A percentile compares a stretch with the other conserved stretches of the same genome.
Evolutionary conservation across 2,797 vertebrate species (phyloP).

Genomic region (Parambassis ranga): DNA sequence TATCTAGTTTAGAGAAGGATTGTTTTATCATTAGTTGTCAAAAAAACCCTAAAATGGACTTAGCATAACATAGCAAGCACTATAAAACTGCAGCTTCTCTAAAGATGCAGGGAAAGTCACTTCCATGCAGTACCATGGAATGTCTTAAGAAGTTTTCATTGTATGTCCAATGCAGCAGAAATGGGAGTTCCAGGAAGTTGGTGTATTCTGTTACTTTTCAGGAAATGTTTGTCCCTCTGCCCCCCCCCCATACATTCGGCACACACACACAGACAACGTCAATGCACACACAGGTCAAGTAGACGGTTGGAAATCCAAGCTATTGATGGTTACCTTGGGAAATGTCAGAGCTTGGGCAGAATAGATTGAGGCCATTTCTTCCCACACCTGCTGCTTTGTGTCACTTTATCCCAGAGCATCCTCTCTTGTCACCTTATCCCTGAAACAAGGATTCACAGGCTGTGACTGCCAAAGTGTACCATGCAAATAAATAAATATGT

Average conservation of each 20-base stretch:
- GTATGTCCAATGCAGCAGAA: no score
- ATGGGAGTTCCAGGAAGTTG: background rate
- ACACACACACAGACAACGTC: constrained; percentile 11
- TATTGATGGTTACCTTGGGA: constrained; percentile 68
- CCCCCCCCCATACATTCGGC: background rate
- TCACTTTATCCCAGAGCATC: constrained; percentile 57
- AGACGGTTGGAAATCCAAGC: constrained; percentile 69
- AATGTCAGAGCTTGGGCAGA: constrained; percentile 52
- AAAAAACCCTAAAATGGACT: no score
- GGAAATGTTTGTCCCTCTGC: no score
- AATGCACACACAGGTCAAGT: constrained; percentile 30
- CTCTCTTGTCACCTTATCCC: constrained; percentile 49
- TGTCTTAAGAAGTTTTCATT: no score
- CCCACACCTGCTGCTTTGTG: constrained; percentile 72
- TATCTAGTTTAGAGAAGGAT: no score
- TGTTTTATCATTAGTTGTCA: no score
- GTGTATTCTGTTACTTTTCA: background rate
- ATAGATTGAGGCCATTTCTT: constrained; percentile 54
- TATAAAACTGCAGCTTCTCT: no score
- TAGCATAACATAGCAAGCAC: no score
- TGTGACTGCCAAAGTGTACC: constrained; percentile 6
- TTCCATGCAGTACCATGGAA: no score
- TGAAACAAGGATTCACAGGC: constrained; percentile 17
- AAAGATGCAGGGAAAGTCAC: no score
- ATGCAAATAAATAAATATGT: background rate